Conservation (phyloP, 1,140 invertebrate species). For the Drosophila insularis region DNA sequence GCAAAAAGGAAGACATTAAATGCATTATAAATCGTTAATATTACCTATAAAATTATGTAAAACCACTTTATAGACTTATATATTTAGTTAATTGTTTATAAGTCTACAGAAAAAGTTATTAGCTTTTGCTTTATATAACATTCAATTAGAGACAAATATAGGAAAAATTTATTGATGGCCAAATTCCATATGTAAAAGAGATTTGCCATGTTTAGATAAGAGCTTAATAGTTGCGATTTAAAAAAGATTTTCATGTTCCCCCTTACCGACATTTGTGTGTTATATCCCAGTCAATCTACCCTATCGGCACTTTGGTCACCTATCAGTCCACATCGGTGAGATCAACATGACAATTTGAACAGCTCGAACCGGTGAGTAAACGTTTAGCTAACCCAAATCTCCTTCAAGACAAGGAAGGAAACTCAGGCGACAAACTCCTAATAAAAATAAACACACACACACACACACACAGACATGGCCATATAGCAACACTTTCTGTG, state of each 20-base stretch:
- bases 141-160: too few relatives aligned
- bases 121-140: too few relatives aligned
- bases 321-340: constrained; percentile 10
- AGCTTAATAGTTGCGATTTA: too few relatives aligned
- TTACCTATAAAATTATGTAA: too few relatives aligned
- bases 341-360: constrained; percentile 25
- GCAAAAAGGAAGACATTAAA: too few relatives aligned
- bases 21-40: too few relatives aligned
- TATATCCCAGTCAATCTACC: constrained; percentile 15
- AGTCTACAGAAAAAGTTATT: too few relatives aligned
- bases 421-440: constrained; percentile 29
- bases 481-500: constrained; percentile 3
- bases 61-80: too few relatives aligned
- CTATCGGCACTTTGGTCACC: not conserved
- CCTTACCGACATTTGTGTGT: not conserved
- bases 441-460: constrained; percentile 1
- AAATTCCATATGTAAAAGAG: too few relatives aligned
- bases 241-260: constrained; percentile 5
- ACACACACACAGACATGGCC: not conserved
- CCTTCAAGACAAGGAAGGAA: constrained; percentile 65
- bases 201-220: too few relatives aligned
- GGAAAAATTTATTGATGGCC: too few relatives aligned
- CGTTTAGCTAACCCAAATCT: constrained; percentile 73
- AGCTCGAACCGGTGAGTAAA: constrained; percentile 43
- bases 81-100: too few relatives aligned